A percentile compares a stretch with the other conserved stretches of the same genome.
These are phyloP conservation scores for Arctia plantaginis DNA, from an alignment of 2,888 invertebrate genomes.

Conservation along the genomic window DNA sequence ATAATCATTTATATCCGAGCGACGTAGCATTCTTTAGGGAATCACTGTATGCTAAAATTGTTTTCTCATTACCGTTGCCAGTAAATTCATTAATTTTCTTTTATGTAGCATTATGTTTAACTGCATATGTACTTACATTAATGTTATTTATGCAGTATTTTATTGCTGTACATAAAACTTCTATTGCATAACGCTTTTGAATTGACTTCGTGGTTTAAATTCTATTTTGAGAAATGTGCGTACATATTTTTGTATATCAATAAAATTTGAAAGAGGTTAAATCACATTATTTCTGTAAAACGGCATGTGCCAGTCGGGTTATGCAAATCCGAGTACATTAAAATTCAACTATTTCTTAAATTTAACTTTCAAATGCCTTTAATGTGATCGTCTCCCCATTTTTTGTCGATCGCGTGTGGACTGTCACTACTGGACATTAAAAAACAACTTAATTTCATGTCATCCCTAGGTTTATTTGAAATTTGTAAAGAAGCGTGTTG, in stretches of 20 bases:
- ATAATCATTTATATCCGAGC: constrained; percentile 54
- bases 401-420: constrained; percentile 48
- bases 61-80: constrained; percentile 44
- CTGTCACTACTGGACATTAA: constrained; percentile 54
- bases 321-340: constrained; percentile 45
- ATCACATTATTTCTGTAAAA: constrained; percentile 5
- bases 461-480: constrained; percentile 50
- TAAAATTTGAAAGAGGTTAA: constrained; percentile 22
- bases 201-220: constrained; percentile 6
- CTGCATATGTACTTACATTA: constrained; percentile 18
- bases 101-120: constrained; percentile 11
- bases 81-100: constrained; percentile 31
- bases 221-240: constrained; percentile 10
- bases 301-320: constrained; percentile 42
- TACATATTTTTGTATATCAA: constrained; percentile 20
- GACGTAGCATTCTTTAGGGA: constrained; percentile 48
- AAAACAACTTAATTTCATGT: constrained; percentile 51
- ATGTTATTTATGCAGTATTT: constrained; percentile 29
- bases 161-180: constrained; percentile 17
- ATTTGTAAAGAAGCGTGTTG: constrained; percentile 55
- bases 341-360: constrained; percentile 40
- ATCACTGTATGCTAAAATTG: constrained; percentile 46
- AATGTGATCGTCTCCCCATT: constrained; percentile 51
- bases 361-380: constrained; percentile 51
- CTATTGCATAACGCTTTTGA: constrained; percentile 12